These are phyloP conservation scores for Sterna hirundo DNA, from an alignment of 2,113 vertebrate genomes.

Conservation along the genomic window DNA sequence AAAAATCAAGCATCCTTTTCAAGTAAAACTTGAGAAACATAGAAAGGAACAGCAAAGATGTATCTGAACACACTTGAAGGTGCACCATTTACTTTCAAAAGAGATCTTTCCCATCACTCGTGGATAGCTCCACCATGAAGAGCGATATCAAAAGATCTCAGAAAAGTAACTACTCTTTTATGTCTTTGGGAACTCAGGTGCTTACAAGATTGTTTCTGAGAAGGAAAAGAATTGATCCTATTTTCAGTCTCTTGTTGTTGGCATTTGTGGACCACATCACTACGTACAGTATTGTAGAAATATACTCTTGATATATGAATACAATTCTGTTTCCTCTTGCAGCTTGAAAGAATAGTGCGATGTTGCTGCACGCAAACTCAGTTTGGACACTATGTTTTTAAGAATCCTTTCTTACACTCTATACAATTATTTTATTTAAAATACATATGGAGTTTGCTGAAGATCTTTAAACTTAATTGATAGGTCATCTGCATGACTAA, in stretches of 20 bases:
- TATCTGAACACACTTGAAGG: constrained; percentile 78
- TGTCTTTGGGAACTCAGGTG: constrained; percentile 72
- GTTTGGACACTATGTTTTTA: neutral
- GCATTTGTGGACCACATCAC: constrained; percentile 55
- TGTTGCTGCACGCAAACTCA: neutral
- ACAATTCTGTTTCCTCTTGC: constrained; percentile 4
- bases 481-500: neutral
- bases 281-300: constrained; percentile 54
- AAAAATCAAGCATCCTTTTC: constrained; percentile 76
- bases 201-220: constrained; percentile 79
- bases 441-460: neutral
- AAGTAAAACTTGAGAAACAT: constrained; percentile 71
- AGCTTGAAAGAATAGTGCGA: neutral
- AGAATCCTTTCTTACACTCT: neutral
- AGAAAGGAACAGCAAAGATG: constrained; percentile 75
- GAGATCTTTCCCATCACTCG: constrained; percentile 76
- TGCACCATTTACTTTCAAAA: constrained; percentile 83
- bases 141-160: constrained; percentile 78
- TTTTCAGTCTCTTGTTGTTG: constrained; percentile 76
- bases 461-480: neutral
- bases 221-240: constrained; percentile 75
- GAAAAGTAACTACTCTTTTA: constrained; percentile 81
- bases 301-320: constrained; percentile 11
- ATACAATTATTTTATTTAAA: neutral
- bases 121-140: constrained; percentile 74